Evolutionary conservation across 1,140 invertebrate species (phyloP).

Genomic region (Arion vulgaris): DNA sequence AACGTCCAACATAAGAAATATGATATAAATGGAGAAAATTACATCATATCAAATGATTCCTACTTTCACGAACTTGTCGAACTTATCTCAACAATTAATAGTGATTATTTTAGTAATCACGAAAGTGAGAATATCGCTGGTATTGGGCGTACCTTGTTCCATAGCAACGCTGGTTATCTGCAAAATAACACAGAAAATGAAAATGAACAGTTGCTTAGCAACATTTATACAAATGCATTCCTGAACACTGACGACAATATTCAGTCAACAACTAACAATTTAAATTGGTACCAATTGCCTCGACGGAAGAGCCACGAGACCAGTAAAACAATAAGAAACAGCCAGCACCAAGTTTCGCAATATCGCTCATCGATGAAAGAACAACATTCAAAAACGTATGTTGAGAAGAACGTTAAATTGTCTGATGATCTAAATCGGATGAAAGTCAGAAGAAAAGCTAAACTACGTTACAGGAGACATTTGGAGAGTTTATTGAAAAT

Average conservation of each 20-base stretch:
- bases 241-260: neutral
- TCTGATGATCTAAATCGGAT: neutral
- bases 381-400: neutral
- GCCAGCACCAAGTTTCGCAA: neutral
- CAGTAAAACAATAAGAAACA: neutral
- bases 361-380: neutral
- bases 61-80: conserved; percentile 1
- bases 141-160: neutral
- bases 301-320: neutral
- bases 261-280: neutral
- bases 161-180: neutral
- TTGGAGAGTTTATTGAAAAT: conserved; percentile 20
- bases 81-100: neutral
- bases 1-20: neutral
- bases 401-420: neutral
- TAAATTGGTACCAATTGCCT: neutral
- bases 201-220: neutral
- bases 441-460: neutral
- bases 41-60: neutral
- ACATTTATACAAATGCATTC: neutral
- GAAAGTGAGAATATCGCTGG: neutral
- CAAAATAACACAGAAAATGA: neutral
- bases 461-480: conserved; percentile 31
- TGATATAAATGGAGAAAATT: neutral
- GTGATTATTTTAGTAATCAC: neutral